phyloP scores from a whole-genome alignment of 1,140 invertebrate genomes.

The Paralvinella palmiformis region DNA sequence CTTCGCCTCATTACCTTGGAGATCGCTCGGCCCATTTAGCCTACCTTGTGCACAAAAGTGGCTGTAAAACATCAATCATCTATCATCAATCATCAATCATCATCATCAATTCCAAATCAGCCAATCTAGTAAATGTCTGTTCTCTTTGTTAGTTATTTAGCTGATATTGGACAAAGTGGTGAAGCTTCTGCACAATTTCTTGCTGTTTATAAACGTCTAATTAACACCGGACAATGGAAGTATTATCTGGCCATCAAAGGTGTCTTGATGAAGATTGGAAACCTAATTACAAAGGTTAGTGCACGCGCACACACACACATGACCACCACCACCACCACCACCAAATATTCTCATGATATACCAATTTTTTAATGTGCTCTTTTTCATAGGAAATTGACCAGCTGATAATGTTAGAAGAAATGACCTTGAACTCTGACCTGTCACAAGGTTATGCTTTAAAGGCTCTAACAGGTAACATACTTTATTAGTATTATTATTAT shows the following conservation, averaged over 20 bases:
- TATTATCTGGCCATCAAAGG: conserved; percentile 76
- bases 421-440: conserved; percentile 85
- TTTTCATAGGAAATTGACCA: conserved; percentile 77
- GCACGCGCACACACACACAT: no score
- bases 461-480: conserved; percentile 41
- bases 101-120: no score
- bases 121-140: no score
- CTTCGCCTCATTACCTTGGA: no score
- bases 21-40: no score
- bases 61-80: no score
- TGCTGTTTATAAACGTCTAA: conserved; percentile 68
- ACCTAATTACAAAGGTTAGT: conserved; percentile 65
- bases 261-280: conserved; percentile 74
- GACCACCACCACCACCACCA: no score
- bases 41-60: no score
- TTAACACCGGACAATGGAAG: conserved; percentile 63
- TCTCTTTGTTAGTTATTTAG: conserved; percentile 78
- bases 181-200: conserved; percentile 86
- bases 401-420: conserved; percentile 55
- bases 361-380: no score
- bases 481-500: no score
- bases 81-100: no score
- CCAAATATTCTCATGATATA: no score
- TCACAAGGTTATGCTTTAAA: conserved; percentile 68
- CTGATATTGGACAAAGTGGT: conserved; percentile 58